A percentile compares a stretch with the other conserved stretches of the same genome.
These are phyloP conservation scores for Druon quercuslanigerum DNA, from an alignment of 1,140 invertebrate genomes.

Conservation along the genomic window DNA sequence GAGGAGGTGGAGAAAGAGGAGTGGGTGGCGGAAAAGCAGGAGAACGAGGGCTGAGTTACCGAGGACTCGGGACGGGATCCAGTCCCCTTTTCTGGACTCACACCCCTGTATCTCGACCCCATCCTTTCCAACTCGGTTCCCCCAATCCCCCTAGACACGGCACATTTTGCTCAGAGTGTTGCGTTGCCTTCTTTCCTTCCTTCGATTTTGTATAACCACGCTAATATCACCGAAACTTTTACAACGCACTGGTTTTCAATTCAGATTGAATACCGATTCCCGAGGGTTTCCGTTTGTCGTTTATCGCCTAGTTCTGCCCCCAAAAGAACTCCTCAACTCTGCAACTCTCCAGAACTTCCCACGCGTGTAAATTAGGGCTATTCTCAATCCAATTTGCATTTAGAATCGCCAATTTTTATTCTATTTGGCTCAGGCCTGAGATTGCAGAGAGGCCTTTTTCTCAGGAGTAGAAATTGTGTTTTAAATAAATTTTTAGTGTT, in stretches of 20 bases:
- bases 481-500: no score
- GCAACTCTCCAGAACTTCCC: background rate
- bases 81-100: conserved; percentile 73
- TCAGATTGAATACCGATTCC: conserved; percentile 12
- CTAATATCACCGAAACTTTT: conserved; percentile 55
- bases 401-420: background rate
- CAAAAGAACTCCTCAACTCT: conserved; percentile 23
- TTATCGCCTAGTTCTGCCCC: background rate
- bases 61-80: conserved; percentile 69
- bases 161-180: conserved; percentile 57
- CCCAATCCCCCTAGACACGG: conserved; percentile 33
- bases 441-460: no score
- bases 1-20: conserved; percentile 35
- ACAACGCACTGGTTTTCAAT: conserved; percentile 9
- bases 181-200: conserved; percentile 27
- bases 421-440: background rate
- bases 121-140: conserved; percentile 53
- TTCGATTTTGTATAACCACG: conserved; percentile 49
- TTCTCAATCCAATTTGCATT: conserved; percentile 6
- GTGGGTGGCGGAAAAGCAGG: conserved; percentile 31
- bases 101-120: conserved; percentile 63
- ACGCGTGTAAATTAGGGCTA: conserved; percentile 37
- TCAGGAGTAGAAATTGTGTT: no score
- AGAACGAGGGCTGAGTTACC: conserved; percentile 46
- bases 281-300: conserved; percentile 1